phyloP scores from a whole-genome alignment of 2,113 vertebrate genomes.

The Channa argus region DNA sequence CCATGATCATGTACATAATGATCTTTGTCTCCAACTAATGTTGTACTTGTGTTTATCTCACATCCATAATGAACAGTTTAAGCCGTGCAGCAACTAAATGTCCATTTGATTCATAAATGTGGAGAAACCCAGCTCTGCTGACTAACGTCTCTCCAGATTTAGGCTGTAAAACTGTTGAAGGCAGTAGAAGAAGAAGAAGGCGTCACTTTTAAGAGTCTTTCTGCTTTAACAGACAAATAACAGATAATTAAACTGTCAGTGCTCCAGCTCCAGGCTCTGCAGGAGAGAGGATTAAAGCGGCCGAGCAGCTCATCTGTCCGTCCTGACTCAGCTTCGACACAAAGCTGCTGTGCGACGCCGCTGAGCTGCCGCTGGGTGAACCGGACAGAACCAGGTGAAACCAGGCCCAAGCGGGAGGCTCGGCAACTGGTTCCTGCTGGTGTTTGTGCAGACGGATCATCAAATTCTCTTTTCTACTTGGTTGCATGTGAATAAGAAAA shows the following conservation, averaged over 20 bases:
- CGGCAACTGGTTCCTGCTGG: too few relatives aligned
- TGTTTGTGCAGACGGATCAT: too few relatives aligned
- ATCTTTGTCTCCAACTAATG: too few relatives aligned
- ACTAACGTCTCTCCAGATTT: not conserved
- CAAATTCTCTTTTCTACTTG: too few relatives aligned
- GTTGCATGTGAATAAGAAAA: too few relatives aligned
- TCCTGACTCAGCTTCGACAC: conserved; percentile 34
- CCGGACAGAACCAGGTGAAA: not conserved
- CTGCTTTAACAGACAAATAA: conserved; percentile 46
- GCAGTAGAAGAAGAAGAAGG: conserved; percentile 8
- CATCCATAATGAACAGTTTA: too few relatives aligned
- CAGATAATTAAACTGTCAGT: conserved; percentile 59
- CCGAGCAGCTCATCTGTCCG: conserved; percentile 15
- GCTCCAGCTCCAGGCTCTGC: conserved; percentile 5
- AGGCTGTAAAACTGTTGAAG: conserved; percentile 24
- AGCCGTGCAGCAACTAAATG: too few relatives aligned
- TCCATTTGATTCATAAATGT: not conserved
- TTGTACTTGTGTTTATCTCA: not conserved
- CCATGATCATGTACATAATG: too few relatives aligned
- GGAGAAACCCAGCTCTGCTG: conserved; percentile 30
- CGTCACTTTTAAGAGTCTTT: conserved; percentile 47
- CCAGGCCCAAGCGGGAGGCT: too few relatives aligned
- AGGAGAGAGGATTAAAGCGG: conserved; percentile 49
- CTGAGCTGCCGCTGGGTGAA: conserved; percentile 14
- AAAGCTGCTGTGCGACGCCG: conserved; percentile 1